Base-by-base conservation (phyloP, 2,113 vertebrate species). In the Pholis gunnellus region DNA sequence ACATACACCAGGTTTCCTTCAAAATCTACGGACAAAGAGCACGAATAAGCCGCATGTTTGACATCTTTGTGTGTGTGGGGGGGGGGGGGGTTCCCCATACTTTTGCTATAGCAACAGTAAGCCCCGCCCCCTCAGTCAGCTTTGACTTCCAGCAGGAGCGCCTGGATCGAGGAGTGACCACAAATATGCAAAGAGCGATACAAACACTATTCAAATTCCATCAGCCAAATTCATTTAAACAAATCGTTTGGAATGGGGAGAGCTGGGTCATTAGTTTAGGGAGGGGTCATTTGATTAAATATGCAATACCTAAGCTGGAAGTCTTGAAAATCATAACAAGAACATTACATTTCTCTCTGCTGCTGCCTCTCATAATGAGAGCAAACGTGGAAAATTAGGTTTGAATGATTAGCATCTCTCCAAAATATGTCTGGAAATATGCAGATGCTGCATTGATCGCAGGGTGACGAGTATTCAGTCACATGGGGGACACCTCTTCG, bases 141-240 rank as follows among this genome's bases (percentile, higher is more conserved):
- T 54, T 27, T 34, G 50, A 48, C 29, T 4, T 9, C 46, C 29
- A 40, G 8, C 64, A 22, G 22, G 48, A 75, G 76, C 36, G n/a
- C 5, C 27, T 50, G 38, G 54, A 76, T 72, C 15, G 69, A 76
- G 11, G 27, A 60, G 68, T 72, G 54, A 56, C 57, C 40, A 64
- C 90, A 91, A 83, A 84, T 82, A 94, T 93, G 92, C 93, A 94
- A 94, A 94, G 67, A 78, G 70, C 56, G 68, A 84, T 29, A 87
- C 87, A 91, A 92, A 90, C 88, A 85, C 61, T 56, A 94, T 93
- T 93, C 92, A 94, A 94, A 94, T 94, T 2, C 38, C 3, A 64
- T 20, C 87, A 81, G 68, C 85, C 91, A 88, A 78, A 91, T 85
- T 75, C 31, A 78, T 86, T 82, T 92, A 93, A 89, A 88, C 92